These are phyloP conservation scores for Spodoptera litura DNA, from an alignment of 1,140 invertebrate species.

Conservation along the genomic window DNA sequence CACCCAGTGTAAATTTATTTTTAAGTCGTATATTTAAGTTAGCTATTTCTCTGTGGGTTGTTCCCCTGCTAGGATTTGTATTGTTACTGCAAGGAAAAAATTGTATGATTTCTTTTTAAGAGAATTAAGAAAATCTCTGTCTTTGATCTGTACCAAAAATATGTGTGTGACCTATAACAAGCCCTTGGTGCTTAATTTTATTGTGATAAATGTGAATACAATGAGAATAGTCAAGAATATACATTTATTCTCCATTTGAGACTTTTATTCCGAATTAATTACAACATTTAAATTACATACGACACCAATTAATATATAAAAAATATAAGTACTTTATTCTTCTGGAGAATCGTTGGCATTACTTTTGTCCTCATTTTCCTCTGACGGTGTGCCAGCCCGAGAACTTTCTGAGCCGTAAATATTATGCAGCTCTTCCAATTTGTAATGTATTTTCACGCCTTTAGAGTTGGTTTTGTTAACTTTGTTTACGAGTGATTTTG, in stretches of 20 bases:
- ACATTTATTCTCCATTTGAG: constrained; percentile 10
- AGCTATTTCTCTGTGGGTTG: too few species aligned
- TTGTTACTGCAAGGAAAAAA: too few species aligned
- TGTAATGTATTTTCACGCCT: constrained; percentile 83
- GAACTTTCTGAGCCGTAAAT: constrained; percentile 83
- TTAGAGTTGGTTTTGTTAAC: constrained; percentile 83
- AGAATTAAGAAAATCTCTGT: too few species aligned
- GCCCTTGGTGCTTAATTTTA: not conserved
- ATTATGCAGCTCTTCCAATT: constrained; percentile 83
- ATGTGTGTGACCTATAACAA: not conserved
- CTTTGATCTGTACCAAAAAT: too few species aligned
- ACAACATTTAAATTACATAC: constrained; percentile 5
- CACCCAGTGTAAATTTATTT: too few species aligned
- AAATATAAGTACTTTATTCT: not conserved
- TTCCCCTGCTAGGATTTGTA: too few species aligned
- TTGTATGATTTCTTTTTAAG: too few species aligned
- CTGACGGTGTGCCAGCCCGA: constrained; percentile 76
- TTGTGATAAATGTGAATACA: constrained; percentile 26
- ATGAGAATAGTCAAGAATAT: constrained; percentile 28
- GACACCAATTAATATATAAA: not conserved
- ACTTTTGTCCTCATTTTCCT: constrained; percentile 72
- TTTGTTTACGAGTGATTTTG: constrained; percentile 83
- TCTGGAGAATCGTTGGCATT: constrained; percentile 57
- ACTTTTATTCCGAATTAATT: not conserved
- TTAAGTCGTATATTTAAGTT: too few species aligned